Evolutionary conservation across 2,797 vertebrate genomes (phyloP).

Genomic region (Acrossocheilus wenchowensis): DNA sequence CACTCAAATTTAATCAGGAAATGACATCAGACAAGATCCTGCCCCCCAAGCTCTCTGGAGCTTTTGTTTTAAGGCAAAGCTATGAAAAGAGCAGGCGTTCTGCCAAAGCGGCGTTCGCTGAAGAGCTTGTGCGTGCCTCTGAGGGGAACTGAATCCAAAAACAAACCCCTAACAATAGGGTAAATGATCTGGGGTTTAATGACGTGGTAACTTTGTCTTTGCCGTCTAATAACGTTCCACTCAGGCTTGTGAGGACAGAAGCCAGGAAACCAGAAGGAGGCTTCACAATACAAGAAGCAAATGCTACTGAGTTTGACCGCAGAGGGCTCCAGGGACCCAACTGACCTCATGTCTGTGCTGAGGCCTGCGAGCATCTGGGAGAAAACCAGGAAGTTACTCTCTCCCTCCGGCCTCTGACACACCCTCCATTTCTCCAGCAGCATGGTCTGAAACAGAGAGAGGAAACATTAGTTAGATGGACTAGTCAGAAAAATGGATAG

Average conservation of each 20-base stretch:
- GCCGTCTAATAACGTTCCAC: not conserved
- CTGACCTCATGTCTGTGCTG: conserved; percentile 84
- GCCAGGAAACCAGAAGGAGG: conserved; percentile 18
- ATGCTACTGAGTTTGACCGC: not conserved
- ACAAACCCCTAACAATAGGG: conserved; percentile 25
- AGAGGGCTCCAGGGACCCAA: not conserved
- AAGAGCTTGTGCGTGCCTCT: conserved; percentile 27
- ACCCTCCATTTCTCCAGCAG: conserved; percentile 88
- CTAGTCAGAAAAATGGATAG: not conserved
- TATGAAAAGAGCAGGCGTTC: conserved; percentile 26
- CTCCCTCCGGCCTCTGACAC: conserved; percentile 79
- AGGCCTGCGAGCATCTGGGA: conserved; percentile 89
- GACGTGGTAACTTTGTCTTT: conserved; percentile 17
- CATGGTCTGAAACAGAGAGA: conserved; percentile 81
- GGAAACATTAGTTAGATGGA: not conserved
- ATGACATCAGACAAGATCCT: conserved; percentile 17
- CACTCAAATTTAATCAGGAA: conserved; percentile 30
- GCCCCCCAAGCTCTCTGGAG: not conserved
- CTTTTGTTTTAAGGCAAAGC: conserved; percentile 35
- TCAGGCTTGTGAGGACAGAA: conserved; percentile 11
- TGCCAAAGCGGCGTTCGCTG: conserved; percentile 13
- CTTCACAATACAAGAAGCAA: conserved; percentile 12
- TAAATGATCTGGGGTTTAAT: conserved; percentile 31
- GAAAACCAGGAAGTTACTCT: conserved; percentile 91
- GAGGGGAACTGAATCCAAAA: conserved; percentile 15